Percentiles rank a stretch among this genome's conserved stretches.
Conservation (phyloP, 2,113 vertebrate species). For the Nansenia antarctica region DNA sequence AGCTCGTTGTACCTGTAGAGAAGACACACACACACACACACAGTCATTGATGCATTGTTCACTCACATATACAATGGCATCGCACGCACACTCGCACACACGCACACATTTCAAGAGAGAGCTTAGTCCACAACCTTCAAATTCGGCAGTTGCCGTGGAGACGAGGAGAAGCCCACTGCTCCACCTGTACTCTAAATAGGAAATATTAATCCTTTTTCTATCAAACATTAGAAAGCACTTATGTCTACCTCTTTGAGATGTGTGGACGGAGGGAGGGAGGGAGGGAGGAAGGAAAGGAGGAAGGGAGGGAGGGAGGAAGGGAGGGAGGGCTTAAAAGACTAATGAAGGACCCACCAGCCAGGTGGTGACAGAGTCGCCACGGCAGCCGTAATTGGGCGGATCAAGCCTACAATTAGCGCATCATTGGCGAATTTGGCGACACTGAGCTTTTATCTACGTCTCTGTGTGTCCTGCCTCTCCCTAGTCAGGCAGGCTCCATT, state of each 20-base stretch:
- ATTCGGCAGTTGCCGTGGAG: constrained; percentile 61
- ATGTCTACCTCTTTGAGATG: not conserved
- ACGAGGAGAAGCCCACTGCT: constrained; percentile 50
- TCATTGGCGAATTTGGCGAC: too few species aligned
- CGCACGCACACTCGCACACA: not conserved
- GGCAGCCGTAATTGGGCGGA: constrained; percentile 33
- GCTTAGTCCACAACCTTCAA: not conserved
- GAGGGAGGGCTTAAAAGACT: not conserved
- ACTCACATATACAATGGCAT: too few species aligned
- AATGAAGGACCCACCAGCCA: not conserved
- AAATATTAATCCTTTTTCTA: not conserved
- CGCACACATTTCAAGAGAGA: not conserved
- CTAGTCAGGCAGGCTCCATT: too few species aligned
- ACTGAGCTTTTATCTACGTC: too few species aligned
- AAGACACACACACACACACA: constrained; percentile 26
- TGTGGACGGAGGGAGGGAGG: not conserved
- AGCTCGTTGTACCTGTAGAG: constrained; percentile 92
- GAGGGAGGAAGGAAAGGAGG: too few species aligned
- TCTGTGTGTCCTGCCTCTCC: too few species aligned
- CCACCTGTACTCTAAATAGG: constrained; percentile 1
- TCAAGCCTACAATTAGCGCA: constrained; percentile 52
- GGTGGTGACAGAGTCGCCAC: constrained; percentile 15
- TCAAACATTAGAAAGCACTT: not conserved
- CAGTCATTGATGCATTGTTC: not conserved
- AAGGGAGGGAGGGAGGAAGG: not conserved